Base-by-base conservation (phyloP, 2,113 vertebrate genomes). In the Scolopax mira region DNA sequence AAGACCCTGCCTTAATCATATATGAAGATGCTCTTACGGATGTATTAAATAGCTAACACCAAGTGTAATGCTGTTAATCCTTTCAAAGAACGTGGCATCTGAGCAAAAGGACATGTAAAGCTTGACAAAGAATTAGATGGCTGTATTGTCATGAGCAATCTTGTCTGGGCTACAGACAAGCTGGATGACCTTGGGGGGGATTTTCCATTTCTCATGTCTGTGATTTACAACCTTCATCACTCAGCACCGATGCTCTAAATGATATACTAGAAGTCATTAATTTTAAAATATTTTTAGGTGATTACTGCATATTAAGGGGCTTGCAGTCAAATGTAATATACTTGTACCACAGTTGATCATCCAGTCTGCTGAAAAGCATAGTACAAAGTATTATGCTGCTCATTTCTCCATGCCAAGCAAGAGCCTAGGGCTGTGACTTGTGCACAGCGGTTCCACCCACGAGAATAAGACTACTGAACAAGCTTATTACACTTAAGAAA, bases 251-350 rank as follows among this genome's bases (percentile, higher is more conserved):
- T 46, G 65, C 1, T 4, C 41, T 84, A 75, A 75, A 90, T 77
- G 75, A 84, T 86, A 48, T 71, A 94, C 67, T 90, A 75, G 54
- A 57, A 93, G 83, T 77, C 87, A 91, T 79, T 92, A 91, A 75
- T 88, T 95, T 92, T 49, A 67, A 55, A 96, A 71, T 94, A 84
- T 88, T 89, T 92, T 81, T 25, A 42, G 69, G 79, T 52, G 90
- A 95, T 94, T 94, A 95, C 64, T 74, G 72, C 79, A 86, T 73
- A 90, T 90, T 87, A 94, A 92, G 89, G 77, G 85, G 65, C 80
- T 64, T 31, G 49, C 65, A 90, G 80, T 37, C 57, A 72, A 64
- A 78, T 52, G 73, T 61, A 57, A 84, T 57, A 19, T 27, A 46
- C 79, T 49, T 83, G 69, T 65, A 35, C 54, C 75, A 35, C 30